These are phyloP conservation scores for Hormaphis cornu DNA, from an alignment of 1,140 invertebrate species.

Conservation along the genomic window DNA sequence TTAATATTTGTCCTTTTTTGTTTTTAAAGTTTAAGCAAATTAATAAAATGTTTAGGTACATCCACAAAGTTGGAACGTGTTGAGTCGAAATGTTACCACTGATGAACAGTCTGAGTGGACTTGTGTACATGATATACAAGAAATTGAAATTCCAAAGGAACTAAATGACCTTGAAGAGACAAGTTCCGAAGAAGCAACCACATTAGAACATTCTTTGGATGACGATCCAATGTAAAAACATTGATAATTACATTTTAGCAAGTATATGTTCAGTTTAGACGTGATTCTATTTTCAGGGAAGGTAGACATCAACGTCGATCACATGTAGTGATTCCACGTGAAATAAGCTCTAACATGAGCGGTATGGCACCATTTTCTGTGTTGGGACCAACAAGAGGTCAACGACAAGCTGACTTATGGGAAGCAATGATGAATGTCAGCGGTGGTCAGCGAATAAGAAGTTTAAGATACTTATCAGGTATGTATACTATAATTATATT, in stretches of 20 bases:
- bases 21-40: not conserved
- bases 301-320: not conserved
- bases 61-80: constrained; percentile 79
- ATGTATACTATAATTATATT: not conserved
- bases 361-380: constrained; percentile 28
- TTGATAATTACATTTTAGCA: not conserved
- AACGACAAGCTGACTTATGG: constrained; percentile 19
- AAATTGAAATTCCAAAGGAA: constrained; percentile 37
- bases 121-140: constrained; percentile 85
- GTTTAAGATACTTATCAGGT: constrained; percentile 29
- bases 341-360: not conserved
- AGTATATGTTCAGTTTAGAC: not conserved
- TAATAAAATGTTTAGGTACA: constrained; percentile 53
- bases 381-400: constrained; percentile 19
- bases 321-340: constrained; percentile 25
- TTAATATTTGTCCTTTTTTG: not conserved
- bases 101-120: constrained; percentile 86
- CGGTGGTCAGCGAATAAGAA: constrained; percentile 7
- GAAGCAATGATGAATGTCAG: constrained; percentile 27
- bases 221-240: constrained; percentile 10
- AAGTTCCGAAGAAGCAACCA: constrained; percentile 19
- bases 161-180: constrained; percentile 31
- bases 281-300: not conserved
- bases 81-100: constrained; percentile 76
- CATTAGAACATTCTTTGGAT: constrained; percentile 9